Base-by-base conservation (phyloP, 2,888 invertebrate species). In the Caenorhabditis panamensis region DNA sequence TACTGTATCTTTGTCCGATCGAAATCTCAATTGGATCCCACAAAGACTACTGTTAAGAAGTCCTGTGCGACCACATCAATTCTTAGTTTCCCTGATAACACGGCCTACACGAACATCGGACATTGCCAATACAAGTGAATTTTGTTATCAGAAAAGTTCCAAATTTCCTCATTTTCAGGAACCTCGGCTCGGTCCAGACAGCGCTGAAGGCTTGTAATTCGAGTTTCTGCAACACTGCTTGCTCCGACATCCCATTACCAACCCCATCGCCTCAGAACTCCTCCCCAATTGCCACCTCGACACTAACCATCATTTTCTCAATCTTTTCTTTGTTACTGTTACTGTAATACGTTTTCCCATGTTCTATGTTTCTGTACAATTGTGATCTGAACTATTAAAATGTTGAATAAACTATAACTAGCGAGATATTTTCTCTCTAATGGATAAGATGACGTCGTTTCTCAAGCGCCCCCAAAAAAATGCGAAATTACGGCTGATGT, bases 201-300 rank as follows among this genome's bases (percentile, higher is more conserved):
- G 75, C 77, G 6, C n/a, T 79, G 44, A 82, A 84, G 58, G 54
- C 77, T 6, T 84, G 84, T 63, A 82, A 84, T 36, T 61, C 84
- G 5, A 62, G 67, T 1, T 76, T 72, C 47, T 84, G 84, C 53
- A 82, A 82, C 58, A 72, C 79, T 0, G 69, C 82, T 0, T 84
- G 84, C 24, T 44, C 80, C 6, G 80, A 79, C 37, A 51, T 69
- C 8, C 49, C 69, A 1, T 20, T 69, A 4, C 77, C 77, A 18
- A 69, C 77, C 6, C 68, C 77, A 8, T 31, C 68, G 16, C 67
- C 67, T 22, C 75, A 76, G 20, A 76, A 75, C 13, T 51, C 59
- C 22, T 16, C 58, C 16, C 31, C 31, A 31, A 6, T 31, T 31
- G n/a, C n/a, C n/a, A 31, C 31, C 31, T 37, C 41, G 16, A 3